Evolutionary conservation across 2,888 invertebrate species (phyloP).

Genomic region (Leucophenga montana): DNA sequence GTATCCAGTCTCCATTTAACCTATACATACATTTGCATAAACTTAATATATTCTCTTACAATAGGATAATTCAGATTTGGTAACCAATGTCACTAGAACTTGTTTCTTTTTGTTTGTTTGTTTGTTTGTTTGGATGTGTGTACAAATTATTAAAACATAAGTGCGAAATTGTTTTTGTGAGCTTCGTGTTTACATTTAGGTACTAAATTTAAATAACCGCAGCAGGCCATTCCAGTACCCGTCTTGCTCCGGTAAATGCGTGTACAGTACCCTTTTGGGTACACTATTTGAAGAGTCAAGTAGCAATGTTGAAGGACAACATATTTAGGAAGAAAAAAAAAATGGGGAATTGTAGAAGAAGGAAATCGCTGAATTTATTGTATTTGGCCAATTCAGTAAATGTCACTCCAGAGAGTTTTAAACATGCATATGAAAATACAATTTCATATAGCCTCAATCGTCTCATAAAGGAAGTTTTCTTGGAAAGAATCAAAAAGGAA

Average conservation of each 20-base stretch:
- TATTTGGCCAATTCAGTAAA: constrained; percentile 69
- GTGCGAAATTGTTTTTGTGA: constrained; percentile 1
- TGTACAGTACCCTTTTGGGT: constrained; percentile 33
- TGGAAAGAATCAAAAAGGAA: too few species aligned
- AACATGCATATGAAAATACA: constrained; percentile 38
- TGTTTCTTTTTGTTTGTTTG: too few species aligned
- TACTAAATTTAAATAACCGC: constrained; percentile 53
- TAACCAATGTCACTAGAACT: too few species aligned
- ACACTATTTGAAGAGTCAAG: constrained; percentile 38
- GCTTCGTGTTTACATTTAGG: not conserved
- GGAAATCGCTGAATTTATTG: constrained; percentile 68
- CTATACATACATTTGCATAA: too few species aligned
- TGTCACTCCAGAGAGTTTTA: constrained; percentile 71
- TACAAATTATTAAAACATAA: not conserved
- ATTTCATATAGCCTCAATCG: too few species aligned
- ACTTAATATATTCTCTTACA: too few species aligned
- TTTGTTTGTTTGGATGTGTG: too few species aligned
- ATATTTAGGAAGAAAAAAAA: constrained; percentile 20
- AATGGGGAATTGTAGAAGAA: constrained; percentile 34
- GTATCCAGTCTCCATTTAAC: too few species aligned
- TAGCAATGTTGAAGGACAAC: constrained; percentile 26
- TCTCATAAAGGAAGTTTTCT: too few species aligned
- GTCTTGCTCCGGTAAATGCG: constrained; percentile 30
- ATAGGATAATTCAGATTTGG: too few species aligned
- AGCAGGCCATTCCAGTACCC: constrained; percentile 42